Evolutionary conservation across 2,113 vertebrate species (phyloP).

Genomic region (Calypte anna): DNA sequence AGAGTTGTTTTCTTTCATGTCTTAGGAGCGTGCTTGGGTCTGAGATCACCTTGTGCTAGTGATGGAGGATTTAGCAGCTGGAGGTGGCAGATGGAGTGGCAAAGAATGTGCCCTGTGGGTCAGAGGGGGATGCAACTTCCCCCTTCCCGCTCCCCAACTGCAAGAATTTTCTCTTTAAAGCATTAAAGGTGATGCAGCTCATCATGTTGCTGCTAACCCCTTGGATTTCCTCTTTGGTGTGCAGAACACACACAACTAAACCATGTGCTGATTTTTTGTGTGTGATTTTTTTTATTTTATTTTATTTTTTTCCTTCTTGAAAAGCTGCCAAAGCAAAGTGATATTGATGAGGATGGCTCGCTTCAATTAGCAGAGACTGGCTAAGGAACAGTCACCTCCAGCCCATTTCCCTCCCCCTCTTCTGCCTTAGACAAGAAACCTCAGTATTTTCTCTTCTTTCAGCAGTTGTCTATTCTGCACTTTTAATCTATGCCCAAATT

Average conservation of each 20-base stretch:
- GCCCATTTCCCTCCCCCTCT: neutral
- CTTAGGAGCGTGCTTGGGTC: neutral
- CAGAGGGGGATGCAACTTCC: neutral
- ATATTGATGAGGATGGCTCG: conserved; percentile 36
- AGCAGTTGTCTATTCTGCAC: neutral
- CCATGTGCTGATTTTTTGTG: neutral
- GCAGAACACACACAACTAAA: neutral
- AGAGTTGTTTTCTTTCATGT: conserved; percentile 43
- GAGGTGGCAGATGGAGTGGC: conserved; percentile 63
- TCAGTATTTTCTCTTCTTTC: neutral
- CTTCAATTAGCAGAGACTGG: neutral
- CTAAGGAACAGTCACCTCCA: conserved; percentile 3
- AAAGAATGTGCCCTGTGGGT: conserved; percentile 43
- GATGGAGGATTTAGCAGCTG: conserved; percentile 56
- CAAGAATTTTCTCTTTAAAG: conserved; percentile 1
- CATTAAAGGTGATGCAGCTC: conserved; percentile 2
- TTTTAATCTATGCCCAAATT: neutral
- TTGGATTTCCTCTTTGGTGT: conserved; percentile 24
- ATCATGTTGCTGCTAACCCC: neutral
- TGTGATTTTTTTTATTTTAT: too few species aligned
- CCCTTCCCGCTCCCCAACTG: neutral
- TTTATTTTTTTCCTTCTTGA: neutral
- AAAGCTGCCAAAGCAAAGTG: conserved; percentile 48
- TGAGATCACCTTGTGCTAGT: conserved; percentile 14
- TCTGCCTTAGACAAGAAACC: neutral